phyloP scores from a whole-genome alignment of 2,113 vertebrate genomes.

The Craseonycteris thonglongyai region DNA sequence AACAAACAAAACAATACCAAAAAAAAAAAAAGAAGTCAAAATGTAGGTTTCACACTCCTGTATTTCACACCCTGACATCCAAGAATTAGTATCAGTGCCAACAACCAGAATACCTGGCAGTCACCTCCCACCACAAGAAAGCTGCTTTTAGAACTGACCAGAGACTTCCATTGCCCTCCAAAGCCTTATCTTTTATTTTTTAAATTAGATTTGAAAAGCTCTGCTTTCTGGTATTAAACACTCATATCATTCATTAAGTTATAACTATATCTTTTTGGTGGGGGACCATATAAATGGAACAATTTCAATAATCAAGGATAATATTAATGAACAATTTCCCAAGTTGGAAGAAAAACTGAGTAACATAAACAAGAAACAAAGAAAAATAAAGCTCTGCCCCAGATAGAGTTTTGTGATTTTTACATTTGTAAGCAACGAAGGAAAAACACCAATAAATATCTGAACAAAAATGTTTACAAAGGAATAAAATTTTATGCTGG shows the following conservation, averaged over 20 bases:
- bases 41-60: background rate
- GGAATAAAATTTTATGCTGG: background rate
- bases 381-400: background rate
- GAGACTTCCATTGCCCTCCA: background rate
- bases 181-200: background rate
- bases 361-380: background rate
- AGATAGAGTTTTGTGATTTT: background rate
- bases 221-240: background rate
- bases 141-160: background rate
- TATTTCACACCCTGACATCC: background rate
- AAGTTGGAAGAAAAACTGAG: background rate
- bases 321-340: background rate
- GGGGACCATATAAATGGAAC: background rate
- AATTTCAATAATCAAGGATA: background rate
- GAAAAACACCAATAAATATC: background rate
- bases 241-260: background rate
- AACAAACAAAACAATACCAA: too few relatives aligned
- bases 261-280: background rate
- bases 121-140: background rate
- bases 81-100: background rate
- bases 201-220: background rate
- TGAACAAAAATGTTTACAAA: background rate
- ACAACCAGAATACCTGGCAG: background rate
- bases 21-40: background rate
- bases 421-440: background rate